Evolutionary conservation across 2,888 invertebrate genomes (phyloP), one percentile per base, ranked within the genome.

Genomic region (Allygus modestus): DNA sequence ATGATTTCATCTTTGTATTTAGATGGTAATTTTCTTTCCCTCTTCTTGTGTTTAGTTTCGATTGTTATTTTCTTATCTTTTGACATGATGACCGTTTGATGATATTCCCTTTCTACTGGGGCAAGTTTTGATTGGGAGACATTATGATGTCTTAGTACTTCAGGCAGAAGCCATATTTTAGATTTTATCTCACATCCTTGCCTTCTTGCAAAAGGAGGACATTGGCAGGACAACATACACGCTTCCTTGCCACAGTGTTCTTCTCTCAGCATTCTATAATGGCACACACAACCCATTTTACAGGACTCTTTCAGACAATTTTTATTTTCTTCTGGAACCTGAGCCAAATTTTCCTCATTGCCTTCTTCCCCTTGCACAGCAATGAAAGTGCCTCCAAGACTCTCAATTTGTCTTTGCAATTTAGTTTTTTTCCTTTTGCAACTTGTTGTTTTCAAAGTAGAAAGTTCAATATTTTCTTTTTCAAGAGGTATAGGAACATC

Each of bases 81-180:
- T 58, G 54, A 54, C 75, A 54, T 83, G 11, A 83, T 83, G 23
- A 83, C 83, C 15, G 83, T 83, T 41, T 83, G 83, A 75, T 83
- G 83, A 28, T 75, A 83, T 75, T 83, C 83, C 20, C 83, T 75
- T 58, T 83, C 83, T 41, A 75, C 83, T 26, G 73, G 73, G n/a
- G 83, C 83, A 15, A 83, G 33, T 41, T 71, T 82, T 46, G 51
- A 51, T 23, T 82, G 51, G 9, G 33, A 26, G 4, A 23, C 23
- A 51, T 83, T 51, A 54, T 26, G 31, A 2, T 75, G 54, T 41
- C 58, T 51, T 26, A 75, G 28, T 28, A 75, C 83, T 75, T 75
- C 75, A 71, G 83, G 75, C 2, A 75, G 43, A 0, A 83, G 51
- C 73, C 75, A 83, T 20, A 58, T 33, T 58, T 61, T 54, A 58